Conservation (phyloP, 1,140 invertebrate genomes). For the Cylas formicarius region DNA sequence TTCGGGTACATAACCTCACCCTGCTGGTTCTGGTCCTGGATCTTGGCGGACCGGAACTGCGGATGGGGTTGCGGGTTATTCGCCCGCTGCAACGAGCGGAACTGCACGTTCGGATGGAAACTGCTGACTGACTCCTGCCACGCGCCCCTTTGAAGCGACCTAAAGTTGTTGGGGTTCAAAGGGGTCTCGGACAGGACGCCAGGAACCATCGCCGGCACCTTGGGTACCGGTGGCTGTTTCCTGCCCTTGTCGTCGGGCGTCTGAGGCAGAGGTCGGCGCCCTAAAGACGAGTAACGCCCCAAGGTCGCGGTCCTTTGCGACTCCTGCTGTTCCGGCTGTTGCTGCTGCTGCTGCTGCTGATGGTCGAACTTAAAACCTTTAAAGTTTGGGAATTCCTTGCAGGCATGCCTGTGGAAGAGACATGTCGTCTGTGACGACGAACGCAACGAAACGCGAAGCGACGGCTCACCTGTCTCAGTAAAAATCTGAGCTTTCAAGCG, state of each 20-base stretch:
- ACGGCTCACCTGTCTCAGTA: constrained; percentile 72
- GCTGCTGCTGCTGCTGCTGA: constrained; percentile 29
- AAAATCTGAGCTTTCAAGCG: constrained; percentile 86
- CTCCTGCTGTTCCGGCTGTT: constrained; percentile 12
- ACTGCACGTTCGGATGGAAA: constrained; percentile 35
- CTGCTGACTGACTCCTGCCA: constrained; percentile 39
- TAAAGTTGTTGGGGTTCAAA: constrained; percentile 39
- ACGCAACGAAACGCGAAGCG: no score
- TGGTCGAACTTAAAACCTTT: constrained; percentile 43
- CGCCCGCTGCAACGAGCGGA: constrained; percentile 37
- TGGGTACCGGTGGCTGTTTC: constrained; percentile 38
- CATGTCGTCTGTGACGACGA: no score
- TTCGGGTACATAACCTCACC: constrained; percentile 35
- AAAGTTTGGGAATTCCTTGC: constrained; percentile 44
- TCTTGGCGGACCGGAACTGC: constrained; percentile 38
- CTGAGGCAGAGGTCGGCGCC: constrained; percentile 40
- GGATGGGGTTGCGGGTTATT: constrained; percentile 28
- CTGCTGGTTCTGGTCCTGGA: constrained; percentile 37
- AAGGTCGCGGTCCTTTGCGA: constrained; percentile 38
- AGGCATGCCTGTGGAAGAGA: constrained; percentile 35
- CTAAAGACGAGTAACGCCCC: constrained; percentile 39
- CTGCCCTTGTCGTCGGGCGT: constrained; percentile 40
- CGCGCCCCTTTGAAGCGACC: constrained; percentile 40
- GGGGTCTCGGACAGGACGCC: constrained; percentile 35
- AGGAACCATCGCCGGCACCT: constrained; percentile 36